These are phyloP conservation scores for Caenorhabditis tropicalis DNA, from an alignment of 1,140 invertebrate genomes.

Conservation along the genomic window DNA sequence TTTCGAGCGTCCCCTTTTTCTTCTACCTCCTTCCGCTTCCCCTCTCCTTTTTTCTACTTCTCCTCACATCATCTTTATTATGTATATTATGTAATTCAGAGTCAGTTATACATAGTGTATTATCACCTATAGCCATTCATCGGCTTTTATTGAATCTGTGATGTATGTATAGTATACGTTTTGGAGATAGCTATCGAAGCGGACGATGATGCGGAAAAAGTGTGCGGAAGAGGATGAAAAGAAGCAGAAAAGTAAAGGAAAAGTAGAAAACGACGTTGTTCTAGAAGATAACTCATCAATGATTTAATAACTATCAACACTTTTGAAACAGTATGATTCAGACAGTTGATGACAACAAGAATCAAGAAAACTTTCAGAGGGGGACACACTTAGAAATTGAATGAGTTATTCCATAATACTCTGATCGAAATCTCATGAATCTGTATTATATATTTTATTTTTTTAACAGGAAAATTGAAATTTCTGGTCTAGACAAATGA, in stretches of 20 bases:
- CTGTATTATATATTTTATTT: no score
- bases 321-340: neutral
- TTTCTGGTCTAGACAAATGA: no score
- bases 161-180: conserved; percentile 43
- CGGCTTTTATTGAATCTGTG: conserved; percentile 42
- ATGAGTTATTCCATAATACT: no score
- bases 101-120: conserved; percentile 44
- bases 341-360: neutral
- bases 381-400: no score
- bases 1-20: neutral
- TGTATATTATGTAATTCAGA: conserved; percentile 44
- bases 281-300: neutral
- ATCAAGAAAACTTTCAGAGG: no score
- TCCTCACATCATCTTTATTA: conserved; percentile 33
- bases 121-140: conserved; percentile 44
- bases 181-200: conserved; percentile 43
- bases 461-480: no score
- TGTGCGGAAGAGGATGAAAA: conserved; percentile 32
- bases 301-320: neutral
- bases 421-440: no score
- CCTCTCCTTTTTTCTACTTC: neutral
- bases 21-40: conserved; percentile 9
- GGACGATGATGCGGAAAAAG: conserved; percentile 40
- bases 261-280: neutral
- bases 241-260: neutral